These are phyloP conservation scores for Dysmachus trigonus DNA, from an alignment of 2,888 invertebrate species.

Conservation along the genomic window DNA sequence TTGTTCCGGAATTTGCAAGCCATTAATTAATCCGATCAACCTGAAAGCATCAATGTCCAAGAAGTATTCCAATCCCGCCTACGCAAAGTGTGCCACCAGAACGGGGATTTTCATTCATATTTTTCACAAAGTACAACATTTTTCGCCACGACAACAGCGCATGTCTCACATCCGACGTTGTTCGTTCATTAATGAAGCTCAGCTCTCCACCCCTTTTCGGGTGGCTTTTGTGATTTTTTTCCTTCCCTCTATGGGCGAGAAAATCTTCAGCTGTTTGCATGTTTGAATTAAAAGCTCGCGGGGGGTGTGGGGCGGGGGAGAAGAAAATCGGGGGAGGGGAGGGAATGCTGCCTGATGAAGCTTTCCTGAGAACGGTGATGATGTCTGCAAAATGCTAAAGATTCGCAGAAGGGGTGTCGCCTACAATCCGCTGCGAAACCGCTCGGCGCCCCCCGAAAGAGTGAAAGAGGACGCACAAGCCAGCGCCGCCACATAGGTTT, in stretches of 20 bases:
- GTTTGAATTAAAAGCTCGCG: slow-evolving; percentile 1
- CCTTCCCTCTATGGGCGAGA: background rate
- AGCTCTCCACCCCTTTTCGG: background rate
- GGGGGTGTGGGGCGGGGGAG: too few species aligned
- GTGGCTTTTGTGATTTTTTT: background rate
- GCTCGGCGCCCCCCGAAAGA: background rate
- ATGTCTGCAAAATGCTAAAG: background rate
- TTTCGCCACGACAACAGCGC: background rate
- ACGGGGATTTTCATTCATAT: slow-evolving; percentile 24
- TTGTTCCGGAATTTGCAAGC: background rate
- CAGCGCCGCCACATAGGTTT: background rate
- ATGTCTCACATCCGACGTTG: background rate
- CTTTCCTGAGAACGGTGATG: background rate
- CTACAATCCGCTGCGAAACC: background rate
- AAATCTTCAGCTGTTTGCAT: background rate
- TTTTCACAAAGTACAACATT: background rate
- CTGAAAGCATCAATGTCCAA: background rate
- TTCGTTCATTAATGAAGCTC: slow-evolving; percentile 30
- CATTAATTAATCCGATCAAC: background rate
- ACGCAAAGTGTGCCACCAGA: background rate
- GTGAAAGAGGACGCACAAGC: background rate
- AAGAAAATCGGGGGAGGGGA: background rate
- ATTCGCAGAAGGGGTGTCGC: background rate
- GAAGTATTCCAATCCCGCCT: background rate
- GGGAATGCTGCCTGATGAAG: background rate